Percentiles rank a stretch among this genome's conserved stretches.
These are phyloP conservation scores for Drosophila siamana DNA, from an alignment of 2,888 invertebrate species.

Conservation along the genomic window DNA sequence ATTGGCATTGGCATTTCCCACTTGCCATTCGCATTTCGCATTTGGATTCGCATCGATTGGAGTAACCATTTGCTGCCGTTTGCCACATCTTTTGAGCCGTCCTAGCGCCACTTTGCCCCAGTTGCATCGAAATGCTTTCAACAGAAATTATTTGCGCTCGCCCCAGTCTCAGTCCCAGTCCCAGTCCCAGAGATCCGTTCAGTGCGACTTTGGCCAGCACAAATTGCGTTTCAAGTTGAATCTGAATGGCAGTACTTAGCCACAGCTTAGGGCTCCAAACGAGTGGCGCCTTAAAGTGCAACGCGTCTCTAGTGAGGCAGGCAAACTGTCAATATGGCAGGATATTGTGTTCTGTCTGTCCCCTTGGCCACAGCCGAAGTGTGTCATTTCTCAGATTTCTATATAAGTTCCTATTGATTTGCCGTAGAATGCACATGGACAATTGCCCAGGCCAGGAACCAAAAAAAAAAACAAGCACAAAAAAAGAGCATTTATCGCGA, in stretches of 20 bases:
- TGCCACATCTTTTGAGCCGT: slow-evolving; percentile 40
- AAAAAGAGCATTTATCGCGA: slow-evolving; percentile 25
- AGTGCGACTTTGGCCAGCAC: slow-evolving; percentile 34
- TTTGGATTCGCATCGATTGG: slow-evolving; percentile 30
- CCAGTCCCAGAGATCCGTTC: no score
- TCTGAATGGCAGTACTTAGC: slow-evolving; percentile 67
- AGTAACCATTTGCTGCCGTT: slow-evolving; percentile 26
- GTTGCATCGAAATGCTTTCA: slow-evolving; percentile 75
- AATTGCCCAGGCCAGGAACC: slow-evolving; percentile 16
- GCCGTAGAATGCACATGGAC: slow-evolving; percentile 36
- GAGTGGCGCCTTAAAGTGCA: slow-evolving; percentile 64
- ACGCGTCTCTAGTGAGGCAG: slow-evolving; percentile 48
- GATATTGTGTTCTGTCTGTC: slow-evolving; percentile 72
- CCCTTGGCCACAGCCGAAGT: slow-evolving; percentile 66
- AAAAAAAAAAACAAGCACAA: slow-evolving; percentile 2
- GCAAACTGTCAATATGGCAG: slow-evolving; percentile 59
- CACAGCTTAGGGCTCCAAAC: slow-evolving; percentile 4
- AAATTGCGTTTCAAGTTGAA: slow-evolving; percentile 75
- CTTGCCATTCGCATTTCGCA: slow-evolving; percentile 28
- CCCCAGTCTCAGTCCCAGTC: no score
- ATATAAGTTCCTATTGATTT: slow-evolving; percentile 43
- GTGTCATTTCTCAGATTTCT: slow-evolving; percentile 66
- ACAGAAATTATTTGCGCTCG: slow-evolving; percentile 76
- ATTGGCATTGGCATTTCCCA: slow-evolving; percentile 50
- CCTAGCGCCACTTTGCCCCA: slow-evolving; percentile 41